Conservation (phyloP, 2,797 vertebrate species). For the Thripadectes ignobilis region DNA sequence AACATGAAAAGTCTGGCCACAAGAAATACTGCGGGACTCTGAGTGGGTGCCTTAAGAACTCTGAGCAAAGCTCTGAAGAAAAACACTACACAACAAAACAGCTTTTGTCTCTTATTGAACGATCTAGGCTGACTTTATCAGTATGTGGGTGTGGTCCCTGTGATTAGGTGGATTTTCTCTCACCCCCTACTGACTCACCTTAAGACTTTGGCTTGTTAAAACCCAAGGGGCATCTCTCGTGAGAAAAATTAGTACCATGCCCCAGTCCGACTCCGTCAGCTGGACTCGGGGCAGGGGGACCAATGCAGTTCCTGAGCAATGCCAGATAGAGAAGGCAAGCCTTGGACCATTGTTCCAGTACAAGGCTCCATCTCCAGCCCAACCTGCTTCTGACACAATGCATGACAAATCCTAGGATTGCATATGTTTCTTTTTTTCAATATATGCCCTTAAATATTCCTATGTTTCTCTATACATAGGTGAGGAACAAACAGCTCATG, state of each 20-base stretch:
- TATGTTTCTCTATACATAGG: neutral
- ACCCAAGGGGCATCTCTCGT: neutral
- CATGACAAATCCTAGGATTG: neutral
- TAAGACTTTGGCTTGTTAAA: neutral
- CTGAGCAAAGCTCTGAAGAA: neutral
- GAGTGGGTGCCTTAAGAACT: neutral
- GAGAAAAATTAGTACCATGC: neutral
- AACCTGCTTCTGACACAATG: neutral
- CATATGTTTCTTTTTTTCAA: neutral
- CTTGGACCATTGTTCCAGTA: neutral
- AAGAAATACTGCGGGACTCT: neutral
- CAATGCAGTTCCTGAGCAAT: neutral
- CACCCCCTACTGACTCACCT: neutral
- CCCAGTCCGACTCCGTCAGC: fast-evolving
- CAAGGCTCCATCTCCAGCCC: neutral
- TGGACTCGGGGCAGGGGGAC: neutral
- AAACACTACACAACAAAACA: neutral
- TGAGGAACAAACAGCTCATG: neutral
- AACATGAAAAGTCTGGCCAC: neutral
- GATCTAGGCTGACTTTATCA: neutral
- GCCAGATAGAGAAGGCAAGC: neutral
- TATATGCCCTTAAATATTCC: neutral
- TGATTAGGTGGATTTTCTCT: neutral
- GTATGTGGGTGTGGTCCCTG: neutral
- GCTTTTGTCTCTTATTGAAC: neutral